Percentiles rank a stretch among this genome's conserved stretches.
phyloP scores from a whole-genome alignment of 1,140 invertebrate genomes.

The Homarus americanus region DNA sequence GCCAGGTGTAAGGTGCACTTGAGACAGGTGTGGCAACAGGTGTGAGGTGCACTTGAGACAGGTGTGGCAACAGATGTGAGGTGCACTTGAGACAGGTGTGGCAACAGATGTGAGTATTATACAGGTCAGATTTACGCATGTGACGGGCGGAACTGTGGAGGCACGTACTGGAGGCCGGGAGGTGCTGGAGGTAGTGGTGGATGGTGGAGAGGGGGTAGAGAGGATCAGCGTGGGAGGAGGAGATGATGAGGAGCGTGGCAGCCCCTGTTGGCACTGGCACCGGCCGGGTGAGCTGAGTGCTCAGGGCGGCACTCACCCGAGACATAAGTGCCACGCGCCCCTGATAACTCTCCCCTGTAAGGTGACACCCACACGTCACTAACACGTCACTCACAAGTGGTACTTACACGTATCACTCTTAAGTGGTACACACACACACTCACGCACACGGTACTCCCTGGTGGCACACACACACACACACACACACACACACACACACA shows the following conservation, averaged over 20 bases:
- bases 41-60: no score
- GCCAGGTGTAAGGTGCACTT: no score
- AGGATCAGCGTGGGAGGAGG: constrained; percentile 61
- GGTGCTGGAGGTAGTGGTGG: constrained; percentile 60
- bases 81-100: no score
- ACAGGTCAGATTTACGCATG: not conserved
- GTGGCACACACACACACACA: not conserved
- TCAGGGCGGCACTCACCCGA: constrained; percentile 38
- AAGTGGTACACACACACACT: not conserved
- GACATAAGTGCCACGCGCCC: constrained; percentile 57
- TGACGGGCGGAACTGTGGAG: not conserved
- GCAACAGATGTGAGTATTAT: no score
- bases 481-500: not conserved
- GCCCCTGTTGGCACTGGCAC: constrained; percentile 44
- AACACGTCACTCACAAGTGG: not conserved
- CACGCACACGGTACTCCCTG: not conserved
- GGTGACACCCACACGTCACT: not conserved
- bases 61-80: no score
- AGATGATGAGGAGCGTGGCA: constrained; percentile 63
- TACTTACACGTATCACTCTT: constrained; percentile 1
- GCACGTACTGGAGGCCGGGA: constrained; percentile 55
- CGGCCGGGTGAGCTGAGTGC: constrained; percentile 35
- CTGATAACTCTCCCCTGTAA: constrained; percentile 54
- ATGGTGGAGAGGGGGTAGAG: constrained; percentile 61
- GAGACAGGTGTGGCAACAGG: no score